Base-by-base conservation (phyloP, 2,888 invertebrate genomes). In the Spatulosminthurus flaviceps region DNA sequence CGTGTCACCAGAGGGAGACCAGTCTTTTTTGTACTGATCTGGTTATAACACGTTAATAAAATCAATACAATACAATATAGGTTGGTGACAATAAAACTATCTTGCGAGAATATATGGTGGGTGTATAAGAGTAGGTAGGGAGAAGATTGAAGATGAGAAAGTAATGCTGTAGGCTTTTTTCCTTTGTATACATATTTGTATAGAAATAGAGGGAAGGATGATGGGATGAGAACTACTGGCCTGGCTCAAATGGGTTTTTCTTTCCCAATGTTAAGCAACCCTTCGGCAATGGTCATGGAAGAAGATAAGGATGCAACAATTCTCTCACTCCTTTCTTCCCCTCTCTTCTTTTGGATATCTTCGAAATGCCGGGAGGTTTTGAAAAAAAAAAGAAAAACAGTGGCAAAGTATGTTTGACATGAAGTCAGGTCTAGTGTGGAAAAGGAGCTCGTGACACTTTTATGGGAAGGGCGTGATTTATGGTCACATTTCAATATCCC, bases 381-480 rank as follows among this genome's bases (percentile, higher is more conserved):
- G 67, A 67, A 64, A 51, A 73, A 43, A 16, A 73, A 72, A 43
- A 34, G 24, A 24, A 73, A 70, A 51, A 73, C 29, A 73, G 73
- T 51, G 60, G 73, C 24, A 73, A 73, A 73, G 73, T 73, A 73
- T 73, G 60, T 60, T 73, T 73, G 73, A 73, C 73, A 60, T 73
- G 60, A 73, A 73, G 73, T 73, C 60, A 73, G 60, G 28, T 24
- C 26, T 51, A 73, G 71, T 78, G 69, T 78, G 71, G 51, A 78
- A 70, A 78, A 78, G 70, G 77, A 78, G 70, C 71, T 51, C 61
- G 75, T 78, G 77, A 78, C 77, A 78, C 70, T 78, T 78, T 78
- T 78, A 78, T 78, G 77, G 77, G 70, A 60, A 78, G 60, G 28
- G 28, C 41, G 77, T 78, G 77, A 78, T 78, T 78, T 71, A 78